A percentile compares a stretch with the other conserved stretches of the same genome.
Conservation (phyloP, 2,888 invertebrate genomes). For the Acanthosoma haemorrhoidale region DNA sequence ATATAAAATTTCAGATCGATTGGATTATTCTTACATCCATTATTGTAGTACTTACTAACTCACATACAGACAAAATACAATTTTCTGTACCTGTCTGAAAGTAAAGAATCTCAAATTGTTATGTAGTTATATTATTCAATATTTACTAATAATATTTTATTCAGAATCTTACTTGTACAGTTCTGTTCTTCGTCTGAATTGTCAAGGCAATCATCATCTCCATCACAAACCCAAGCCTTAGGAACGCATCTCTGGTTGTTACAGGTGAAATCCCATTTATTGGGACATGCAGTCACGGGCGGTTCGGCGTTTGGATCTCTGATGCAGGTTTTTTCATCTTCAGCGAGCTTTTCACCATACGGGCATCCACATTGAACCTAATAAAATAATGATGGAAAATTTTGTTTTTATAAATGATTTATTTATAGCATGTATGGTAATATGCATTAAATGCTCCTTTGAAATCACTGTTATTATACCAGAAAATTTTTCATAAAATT, state of each 20-base stretch:
- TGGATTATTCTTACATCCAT: no score
- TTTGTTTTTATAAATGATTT: no score
- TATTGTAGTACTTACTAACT: no score
- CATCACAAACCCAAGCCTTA: constrained; percentile 92
- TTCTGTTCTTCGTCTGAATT: constrained; percentile 93
- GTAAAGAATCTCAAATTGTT: no score
- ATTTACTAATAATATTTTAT: background rate
- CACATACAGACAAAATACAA: no score
- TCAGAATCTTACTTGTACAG: constrained; percentile 70
- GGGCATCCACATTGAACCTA: constrained; percentile 75
- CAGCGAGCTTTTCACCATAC: constrained; percentile 73
- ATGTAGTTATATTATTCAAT: background rate
- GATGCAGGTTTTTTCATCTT: constrained; percentile 62
- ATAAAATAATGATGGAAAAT: no score
- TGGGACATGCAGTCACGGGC: constrained; percentile 81
- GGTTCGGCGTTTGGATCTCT: constrained; percentile 81
- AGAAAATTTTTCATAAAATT: no score
- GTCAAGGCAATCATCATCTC: constrained; percentile 92
- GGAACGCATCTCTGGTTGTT: constrained; percentile 84
- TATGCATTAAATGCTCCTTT: no score
- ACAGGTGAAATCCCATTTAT: constrained; percentile 90
- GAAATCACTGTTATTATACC: no score
- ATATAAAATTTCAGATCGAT: no score
- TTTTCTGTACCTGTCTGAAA: no score
- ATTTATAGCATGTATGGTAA: no score